phyloP scores from a whole-genome alignment of 1,140 invertebrate genomes.

The Acromyrmex heyeri region DNA sequence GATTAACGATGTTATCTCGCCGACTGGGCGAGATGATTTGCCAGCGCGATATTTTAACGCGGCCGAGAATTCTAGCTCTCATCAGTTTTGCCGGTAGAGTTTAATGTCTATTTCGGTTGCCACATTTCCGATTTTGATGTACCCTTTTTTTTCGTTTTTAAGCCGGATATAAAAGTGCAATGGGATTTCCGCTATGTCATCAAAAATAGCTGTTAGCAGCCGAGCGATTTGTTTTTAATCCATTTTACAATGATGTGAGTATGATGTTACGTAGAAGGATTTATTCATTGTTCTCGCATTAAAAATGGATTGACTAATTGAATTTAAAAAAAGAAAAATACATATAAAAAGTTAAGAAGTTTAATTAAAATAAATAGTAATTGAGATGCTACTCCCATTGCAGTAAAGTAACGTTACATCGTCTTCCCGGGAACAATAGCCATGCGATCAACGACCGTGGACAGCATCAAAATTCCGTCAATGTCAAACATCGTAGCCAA shows the following conservation, averaged over 20 bases:
- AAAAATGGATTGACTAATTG: not conserved
- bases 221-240: slow-evolving; percentile 25
- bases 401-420: not conserved
- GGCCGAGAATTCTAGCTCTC: not conserved
- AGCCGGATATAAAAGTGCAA: slow-evolving; percentile 48
- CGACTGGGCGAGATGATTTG: slow-evolving; percentile 5
- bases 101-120: slow-evolving; percentile 22
- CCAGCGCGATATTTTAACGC: not conserved
- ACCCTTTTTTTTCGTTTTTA: slow-evolving; percentile 30
- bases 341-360: not conserved
- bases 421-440: not conserved
- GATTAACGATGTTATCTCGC: slow-evolving; percentile 56
- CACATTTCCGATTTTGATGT: slow-evolving; percentile 37
- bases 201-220: not conserved
- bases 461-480: slow-evolving; percentile 49
- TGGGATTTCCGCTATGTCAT: slow-evolving; percentile 9
- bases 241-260: not conserved
- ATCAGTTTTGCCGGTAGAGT: not conserved
- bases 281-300: not conserved
- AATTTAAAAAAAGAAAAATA: not conserved
- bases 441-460: not conserved
- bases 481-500: slow-evolving; percentile 48
- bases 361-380: no score
- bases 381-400: not conserved
- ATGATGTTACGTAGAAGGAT: not conserved